phyloP scores from a whole-genome alignment of 2,113 vertebrate species.

The Neomonachus schauinslandi region DNA sequence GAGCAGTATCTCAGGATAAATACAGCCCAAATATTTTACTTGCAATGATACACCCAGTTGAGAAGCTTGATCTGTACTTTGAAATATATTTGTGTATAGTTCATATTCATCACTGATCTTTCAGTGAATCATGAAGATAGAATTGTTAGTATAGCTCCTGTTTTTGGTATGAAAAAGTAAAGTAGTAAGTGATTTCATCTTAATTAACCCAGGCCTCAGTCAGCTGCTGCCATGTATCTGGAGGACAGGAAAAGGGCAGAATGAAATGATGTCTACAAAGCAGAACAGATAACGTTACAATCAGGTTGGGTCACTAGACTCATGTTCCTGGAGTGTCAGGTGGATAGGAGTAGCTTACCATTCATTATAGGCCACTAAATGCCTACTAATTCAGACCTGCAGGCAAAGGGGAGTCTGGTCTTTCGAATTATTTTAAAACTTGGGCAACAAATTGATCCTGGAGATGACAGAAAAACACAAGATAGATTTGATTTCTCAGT shows the following conservation, averaged over 20 bases:
- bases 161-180: not conserved
- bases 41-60: not conserved
- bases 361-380: not conserved
- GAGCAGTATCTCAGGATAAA: not conserved
- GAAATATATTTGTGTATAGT: not conserved
- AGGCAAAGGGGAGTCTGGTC: not conserved
- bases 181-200: conserved; percentile 41
- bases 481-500: conserved; percentile 17
- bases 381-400: not conserved
- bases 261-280: conserved; percentile 31
- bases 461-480: conserved; percentile 4
- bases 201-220: conserved; percentile 24
- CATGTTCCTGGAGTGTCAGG: not conserved
- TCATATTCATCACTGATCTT: not conserved
- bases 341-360: not conserved
- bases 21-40: not conserved
- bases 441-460: not conserved
- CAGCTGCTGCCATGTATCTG: not conserved
- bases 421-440: conserved; percentile 45
- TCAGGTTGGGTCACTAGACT: not conserved
- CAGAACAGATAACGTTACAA: not conserved
- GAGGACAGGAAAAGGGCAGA: conserved; percentile 33
- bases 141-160: not conserved
- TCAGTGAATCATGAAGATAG: not conserved
- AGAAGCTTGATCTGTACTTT: conserved; percentile 45